These are phyloP conservation scores for Gymnocheta viridis DNA, from an alignment of 2,888 invertebrate genomes.

Conservation along the genomic window DNA sequence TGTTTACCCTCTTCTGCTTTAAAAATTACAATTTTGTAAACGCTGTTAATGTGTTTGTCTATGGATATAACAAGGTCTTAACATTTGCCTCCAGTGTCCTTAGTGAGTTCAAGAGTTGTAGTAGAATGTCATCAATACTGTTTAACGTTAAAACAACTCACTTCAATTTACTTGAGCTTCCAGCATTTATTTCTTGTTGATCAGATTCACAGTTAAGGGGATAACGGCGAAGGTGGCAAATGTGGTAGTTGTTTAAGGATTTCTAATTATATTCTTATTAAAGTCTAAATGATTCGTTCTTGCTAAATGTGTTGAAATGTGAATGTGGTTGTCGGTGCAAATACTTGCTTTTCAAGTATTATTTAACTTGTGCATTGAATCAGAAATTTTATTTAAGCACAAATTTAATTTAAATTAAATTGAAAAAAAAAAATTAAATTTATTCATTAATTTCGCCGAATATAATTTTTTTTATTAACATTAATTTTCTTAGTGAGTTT, in stretches of 20 bases:
- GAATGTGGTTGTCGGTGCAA: neutral
- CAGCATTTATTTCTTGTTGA: neutral
- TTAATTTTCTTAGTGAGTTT: too few species aligned
- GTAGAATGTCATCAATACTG: constrained; percentile 15
- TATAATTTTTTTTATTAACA: too few species aligned
- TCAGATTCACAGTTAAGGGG: neutral
- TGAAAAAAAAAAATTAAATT: constrained; percentile 12
- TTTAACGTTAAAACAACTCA: constrained; percentile 7
- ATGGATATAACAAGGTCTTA: constrained; percentile 28
- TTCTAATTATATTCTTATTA: constrained; percentile 16
- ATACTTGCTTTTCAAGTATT: neutral
- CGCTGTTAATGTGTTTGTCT: constrained; percentile 6
- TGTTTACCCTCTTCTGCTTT: constrained; percentile 2
- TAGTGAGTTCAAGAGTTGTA: constrained; percentile 7
- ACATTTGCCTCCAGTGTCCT: constrained; percentile 35
- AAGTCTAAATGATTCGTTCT: neutral
- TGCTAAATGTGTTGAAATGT: neutral
- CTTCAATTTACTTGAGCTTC: constrained; percentile 4
- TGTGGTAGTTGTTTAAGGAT: constrained; percentile 3
- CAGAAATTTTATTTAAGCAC: constrained; percentile 7
- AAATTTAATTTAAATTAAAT: constrained; percentile 40
- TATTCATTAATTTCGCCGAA: neutral
- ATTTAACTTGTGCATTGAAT: neutral
- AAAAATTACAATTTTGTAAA: constrained; percentile 8
- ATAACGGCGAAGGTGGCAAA: neutral